phyloP scores from a whole-genome alignment of 2,113 vertebrate genomes.

The Clarias magur region DNA sequence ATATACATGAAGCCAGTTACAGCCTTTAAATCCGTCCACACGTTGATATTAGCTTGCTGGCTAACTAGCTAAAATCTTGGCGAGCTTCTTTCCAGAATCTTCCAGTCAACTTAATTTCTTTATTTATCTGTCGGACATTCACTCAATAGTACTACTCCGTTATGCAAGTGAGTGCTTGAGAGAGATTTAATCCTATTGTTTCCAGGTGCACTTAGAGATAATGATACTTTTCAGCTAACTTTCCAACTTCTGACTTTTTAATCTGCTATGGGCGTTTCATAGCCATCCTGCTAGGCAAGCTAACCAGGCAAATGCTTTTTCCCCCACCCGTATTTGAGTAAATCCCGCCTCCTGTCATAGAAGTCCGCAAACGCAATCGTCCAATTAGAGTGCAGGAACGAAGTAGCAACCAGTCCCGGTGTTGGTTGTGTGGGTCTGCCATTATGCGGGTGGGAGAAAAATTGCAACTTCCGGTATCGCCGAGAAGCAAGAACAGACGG shows the following conservation, averaged over 20 bases:
- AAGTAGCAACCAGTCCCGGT: not conserved
- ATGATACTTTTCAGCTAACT: not conserved
- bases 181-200: not conserved
- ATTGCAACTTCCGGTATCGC: conserved; percentile 23
- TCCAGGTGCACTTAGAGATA: not conserved
- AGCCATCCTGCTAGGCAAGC: not conserved
- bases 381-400: not conserved
- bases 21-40: not conserved
- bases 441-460: not conserved
- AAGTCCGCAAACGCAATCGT: not conserved
- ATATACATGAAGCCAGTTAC: not conserved
- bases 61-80: not conserved
- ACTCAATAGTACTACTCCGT: not conserved
- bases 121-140: not conserved
- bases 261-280: conserved; percentile 2
- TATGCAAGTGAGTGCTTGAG: not conserved
- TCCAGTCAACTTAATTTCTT: not conserved
- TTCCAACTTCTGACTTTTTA: conserved; percentile 18
- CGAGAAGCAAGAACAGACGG: not conserved
- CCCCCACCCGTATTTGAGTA: not conserved
- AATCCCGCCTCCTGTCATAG: not conserved
- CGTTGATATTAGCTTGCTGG: not conserved
- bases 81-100: not conserved
- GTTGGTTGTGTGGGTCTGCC: not conserved
- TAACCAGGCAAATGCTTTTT: not conserved